Percentiles rank a stretch among this genome's conserved stretches.
Evolutionary conservation across 1,140 invertebrate genomes (phyloP).

Genomic region (Papilio polytes): DNA sequence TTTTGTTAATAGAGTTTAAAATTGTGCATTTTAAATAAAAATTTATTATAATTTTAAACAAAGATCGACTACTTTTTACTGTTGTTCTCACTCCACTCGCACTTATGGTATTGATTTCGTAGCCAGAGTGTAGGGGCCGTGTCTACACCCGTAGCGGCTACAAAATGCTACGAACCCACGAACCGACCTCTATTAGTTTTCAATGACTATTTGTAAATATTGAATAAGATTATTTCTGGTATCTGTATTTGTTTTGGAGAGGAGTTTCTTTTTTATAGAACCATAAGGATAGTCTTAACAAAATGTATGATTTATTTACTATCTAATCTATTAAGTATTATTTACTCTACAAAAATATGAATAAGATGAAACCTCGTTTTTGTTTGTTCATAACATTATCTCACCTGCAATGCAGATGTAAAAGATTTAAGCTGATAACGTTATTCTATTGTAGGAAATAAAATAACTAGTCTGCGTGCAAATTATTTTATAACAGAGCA

Average conservation of each 20-base stretch:
- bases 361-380: conserved; percentile 8
- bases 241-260: neutral
- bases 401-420: conserved; percentile 33
- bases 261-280: neutral
- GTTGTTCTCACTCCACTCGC: conserved; percentile 2
- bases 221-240: neutral
- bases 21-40: no score
- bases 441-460: conserved; percentile 29
- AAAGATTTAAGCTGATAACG: conserved; percentile 26
- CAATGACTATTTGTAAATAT: neutral
- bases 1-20: no score
- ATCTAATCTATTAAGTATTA: neutral
- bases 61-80: neutral
- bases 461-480: neutral
- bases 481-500: conserved; percentile 6
- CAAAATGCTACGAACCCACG: conserved; percentile 8
- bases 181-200: neutral
- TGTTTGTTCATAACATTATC: conserved; percentile 14
- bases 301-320: neutral
- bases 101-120: conserved; percentile 29
- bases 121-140: neutral
- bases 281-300: neutral
- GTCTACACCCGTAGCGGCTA: conserved; percentile 5
- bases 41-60: neutral
- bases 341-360: conserved; percentile 10